Evolutionary conservation across 2,797 vertebrate genomes (phyloP).

Genomic region (Buceros bicornis): DNA sequence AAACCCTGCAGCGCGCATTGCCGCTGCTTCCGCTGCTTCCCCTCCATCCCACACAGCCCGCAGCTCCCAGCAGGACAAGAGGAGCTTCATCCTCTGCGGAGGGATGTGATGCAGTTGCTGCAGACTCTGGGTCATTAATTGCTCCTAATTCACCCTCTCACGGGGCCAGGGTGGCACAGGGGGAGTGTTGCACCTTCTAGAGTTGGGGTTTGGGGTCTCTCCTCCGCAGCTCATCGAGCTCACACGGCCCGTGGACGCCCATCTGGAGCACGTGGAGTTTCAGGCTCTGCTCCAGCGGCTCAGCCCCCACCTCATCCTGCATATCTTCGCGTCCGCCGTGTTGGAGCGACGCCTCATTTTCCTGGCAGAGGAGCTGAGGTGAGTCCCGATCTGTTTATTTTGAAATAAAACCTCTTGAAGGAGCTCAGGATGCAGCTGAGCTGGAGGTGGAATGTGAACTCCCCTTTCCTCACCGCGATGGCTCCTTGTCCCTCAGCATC

Average conservation of each 20-base stretch:
- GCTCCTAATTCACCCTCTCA: not conserved
- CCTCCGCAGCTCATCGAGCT: constrained; percentile 88
- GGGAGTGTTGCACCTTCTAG: not conserved
- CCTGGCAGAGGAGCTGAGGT: constrained; percentile 93
- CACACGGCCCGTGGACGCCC: constrained; percentile 91
- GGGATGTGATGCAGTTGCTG: not conserved
- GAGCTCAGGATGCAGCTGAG: not conserved
- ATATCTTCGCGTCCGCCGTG: constrained; percentile 88
- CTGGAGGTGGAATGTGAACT: not conserved
- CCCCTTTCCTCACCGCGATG: not conserved
- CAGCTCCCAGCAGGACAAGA: not conserved
- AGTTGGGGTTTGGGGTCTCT: not conserved
- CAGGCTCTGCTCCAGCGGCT: constrained; percentile 86
- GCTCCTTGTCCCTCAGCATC: constrained; percentile 77
- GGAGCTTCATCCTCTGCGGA: not conserved
- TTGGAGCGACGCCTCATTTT: constrained; percentile 92
- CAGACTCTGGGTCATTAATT: not conserved
- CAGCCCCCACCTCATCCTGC: constrained; percentile 85
- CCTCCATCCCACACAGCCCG: not conserved
- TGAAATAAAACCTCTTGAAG: not conserved
- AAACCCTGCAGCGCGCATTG: rapidly evolving
- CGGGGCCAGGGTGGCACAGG: rapidly evolving
- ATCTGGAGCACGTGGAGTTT: constrained; percentile 94
- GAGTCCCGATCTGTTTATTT: not conserved
- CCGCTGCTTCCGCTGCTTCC: not conserved